Percentiles rank a stretch among this genome's conserved stretches.
These are phyloP conservation scores for Dichetophora obliterata DNA, from an alignment of 2,888 invertebrate species.

Conservation along the genomic window DNA sequence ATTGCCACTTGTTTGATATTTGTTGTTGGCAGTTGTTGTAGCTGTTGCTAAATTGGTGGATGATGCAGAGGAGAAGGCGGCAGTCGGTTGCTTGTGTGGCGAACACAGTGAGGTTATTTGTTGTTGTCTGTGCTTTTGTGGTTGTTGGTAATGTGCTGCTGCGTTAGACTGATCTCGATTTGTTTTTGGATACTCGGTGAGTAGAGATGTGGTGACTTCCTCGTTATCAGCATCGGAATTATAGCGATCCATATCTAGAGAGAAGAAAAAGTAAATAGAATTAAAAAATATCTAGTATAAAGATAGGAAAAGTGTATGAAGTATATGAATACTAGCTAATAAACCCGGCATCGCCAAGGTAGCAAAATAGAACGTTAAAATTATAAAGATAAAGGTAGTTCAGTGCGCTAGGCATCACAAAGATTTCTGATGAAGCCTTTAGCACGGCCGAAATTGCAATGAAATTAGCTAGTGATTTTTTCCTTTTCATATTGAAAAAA, in stretches of 20 bases:
- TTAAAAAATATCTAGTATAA: too few species aligned
- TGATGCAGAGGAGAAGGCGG: constrained; percentile 40
- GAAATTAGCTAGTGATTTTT: too few species aligned
- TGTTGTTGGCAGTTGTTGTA: constrained; percentile 47
- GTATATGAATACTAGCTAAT: too few species aligned
- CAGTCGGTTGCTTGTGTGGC: constrained; percentile 55
- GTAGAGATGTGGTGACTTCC: constrained; percentile 70
- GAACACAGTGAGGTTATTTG: constrained; percentile 60
- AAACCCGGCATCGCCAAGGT: too few species aligned
- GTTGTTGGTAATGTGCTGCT: constrained; percentile 54
- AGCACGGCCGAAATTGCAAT: too few species aligned
- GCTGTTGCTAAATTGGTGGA: constrained; percentile 49
- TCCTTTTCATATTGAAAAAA: too few species aligned
- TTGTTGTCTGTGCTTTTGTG: constrained; percentile 46
- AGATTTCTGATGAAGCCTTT: too few species aligned
- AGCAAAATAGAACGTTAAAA: too few species aligned
- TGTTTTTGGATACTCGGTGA: constrained; percentile 68
- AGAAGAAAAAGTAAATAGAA: not conserved
- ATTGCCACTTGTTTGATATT: not conserved
- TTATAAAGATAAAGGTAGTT: too few species aligned
- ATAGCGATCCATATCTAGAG: constrained; percentile 74
- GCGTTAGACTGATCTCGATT: not conserved
- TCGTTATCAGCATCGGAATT: constrained; percentile 81
- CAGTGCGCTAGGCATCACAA: too few species aligned
- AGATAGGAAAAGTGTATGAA: too few species aligned